Evolutionary conservation across 2,888 invertebrate genomes (phyloP), one percentile per base, ranked within the genome.

Genomic region (Leucozona laternaria): DNA sequence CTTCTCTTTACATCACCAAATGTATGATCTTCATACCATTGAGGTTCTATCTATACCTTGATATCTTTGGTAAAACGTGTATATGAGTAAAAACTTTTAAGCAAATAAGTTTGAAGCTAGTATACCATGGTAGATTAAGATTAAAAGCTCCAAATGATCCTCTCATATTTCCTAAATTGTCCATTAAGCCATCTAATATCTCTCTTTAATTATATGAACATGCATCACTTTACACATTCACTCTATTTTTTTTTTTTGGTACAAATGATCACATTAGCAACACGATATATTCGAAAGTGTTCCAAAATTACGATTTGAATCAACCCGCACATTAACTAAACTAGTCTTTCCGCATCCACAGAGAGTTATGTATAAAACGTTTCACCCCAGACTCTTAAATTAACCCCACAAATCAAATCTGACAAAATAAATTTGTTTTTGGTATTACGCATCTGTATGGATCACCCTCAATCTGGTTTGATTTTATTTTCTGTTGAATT

Each of bases 231-330:
- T 7, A 22, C 15, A 28, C 40, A 45, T 68, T 60, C 34, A 10
- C 25, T 37, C 10, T n/a, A 50, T 34, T 7, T 11, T 73, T 7
- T 11, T 73, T 15, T 2, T 70, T 71, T 57, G 48, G 25, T 43
- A 40, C 58, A 78, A 72, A 71, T 31, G 28, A 55, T 64, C 40
- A 0, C 64, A 77, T 66, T 73, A 48, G 57, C 15, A 57, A 37
- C 76, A 81, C 81, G 71, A 64, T 57, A 72, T 20, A 80, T 84
- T 84, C 57, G 84, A 84, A 84, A 84, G 84, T 80, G 71, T 71
- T 84, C 57, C 64, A 66, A 76, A 60, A 72, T 68, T 50, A 17
- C 34, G 50, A 37, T 48, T 15, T 28, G 20, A 73, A 31, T 64
- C 62, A 37, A 55, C 73, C 17, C 28, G n/a, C n/a, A 79, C 60